Evolutionary conservation across 2,113 vertebrate species (phyloP), one percentile per base, ranked within the genome.

Genomic region (Anas platyrhynchos): DNA sequence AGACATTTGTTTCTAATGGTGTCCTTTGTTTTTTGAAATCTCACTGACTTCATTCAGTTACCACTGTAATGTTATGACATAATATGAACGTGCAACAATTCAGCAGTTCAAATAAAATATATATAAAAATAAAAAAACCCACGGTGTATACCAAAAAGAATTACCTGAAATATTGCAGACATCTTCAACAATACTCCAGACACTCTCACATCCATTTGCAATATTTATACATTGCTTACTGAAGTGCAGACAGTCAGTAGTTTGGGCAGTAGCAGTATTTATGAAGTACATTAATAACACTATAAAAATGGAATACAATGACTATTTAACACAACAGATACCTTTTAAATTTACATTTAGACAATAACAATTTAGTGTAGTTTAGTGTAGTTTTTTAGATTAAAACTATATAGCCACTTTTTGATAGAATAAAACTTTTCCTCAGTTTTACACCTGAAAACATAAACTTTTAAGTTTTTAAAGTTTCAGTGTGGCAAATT

Each of bases 91-190:
- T 48, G 10, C 23, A 83, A 71, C 6, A 17, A 79, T 56, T 80
- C 46, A 83, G 61, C 63, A 92, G 54, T 21, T 87, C n/a, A 90
- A 41, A 41, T 41, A 41, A 41, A 41, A 41, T 13, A 41, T 41
- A 41, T 41, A 41, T 41, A 41, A 41, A 41, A 41, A 41, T 13
- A 41, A 41, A 41, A 41, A 92, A 97, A 71, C n/a, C 75, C 74
- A 16, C 4, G 31, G 4, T 36, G 8, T 50, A 44, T 27, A 76
- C 46, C 36, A 29, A 13, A 62, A 59, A 38, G 46, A 61, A 58
- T 96, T 98, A 98, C 98, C 98, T 98, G 98, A 96, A 91, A 96
- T 62, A 75, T 82, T 92, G 84, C 98, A 98, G 82, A 91, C 67
- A 8, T 96, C 94, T 93, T 98, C 97, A 77, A 97, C 29, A 25